Base-by-base conservation (phyloP, 92 coral and sea anemone genomes). In the Bergia sp. region DNA sequence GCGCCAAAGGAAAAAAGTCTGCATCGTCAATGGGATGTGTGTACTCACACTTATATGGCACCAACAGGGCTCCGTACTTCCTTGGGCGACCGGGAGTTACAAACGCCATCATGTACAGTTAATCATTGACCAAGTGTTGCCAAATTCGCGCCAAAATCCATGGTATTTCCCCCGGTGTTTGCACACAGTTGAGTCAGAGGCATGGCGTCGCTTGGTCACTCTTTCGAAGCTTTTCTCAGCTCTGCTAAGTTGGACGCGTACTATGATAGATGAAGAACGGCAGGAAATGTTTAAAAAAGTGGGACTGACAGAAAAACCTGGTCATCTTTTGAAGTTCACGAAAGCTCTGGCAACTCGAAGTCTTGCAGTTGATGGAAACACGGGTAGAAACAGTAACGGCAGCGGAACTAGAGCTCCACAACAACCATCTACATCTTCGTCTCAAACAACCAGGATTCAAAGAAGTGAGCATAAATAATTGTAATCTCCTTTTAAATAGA, bases 231-330 rank as follows among this genome's bases (percentile, higher is more conserved):
- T 8, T 78, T 78, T 50, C 82, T 78, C 82, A 47, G 64, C 82
- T 7, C 82, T 45, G 61, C 61, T 45, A 78, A 78, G 82, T 45
- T 78, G 82, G 64, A 81, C 77, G 73, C 73, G 7, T 79, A 76
- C 44, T 15, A 74, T 86, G 89, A 69, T 49, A 0, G 89, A 41
- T 23, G 49, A 86, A 1, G 89, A 86, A 69, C 21, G 13, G 37
- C 82, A 86, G 69, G 83, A 49, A 74, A 86, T 86, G 89, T 44
- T 86, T 42, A 75, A 37, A 13, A 23, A 37, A 20, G 89, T 86
- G 23, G 89, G 89, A 73, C 82, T 86, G 89, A 5, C 89, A 73
- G 72, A 74, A 12, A 86, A 86, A 86, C 89, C 89, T 74, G 89
- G 89, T 42, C 89, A 86, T 86, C 82, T 42, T 23, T 74, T 86